These are phyloP conservation scores for Fistularia tabacaria DNA, from an alignment of 2,797 vertebrate genomes.

Conservation along the genomic window DNA sequence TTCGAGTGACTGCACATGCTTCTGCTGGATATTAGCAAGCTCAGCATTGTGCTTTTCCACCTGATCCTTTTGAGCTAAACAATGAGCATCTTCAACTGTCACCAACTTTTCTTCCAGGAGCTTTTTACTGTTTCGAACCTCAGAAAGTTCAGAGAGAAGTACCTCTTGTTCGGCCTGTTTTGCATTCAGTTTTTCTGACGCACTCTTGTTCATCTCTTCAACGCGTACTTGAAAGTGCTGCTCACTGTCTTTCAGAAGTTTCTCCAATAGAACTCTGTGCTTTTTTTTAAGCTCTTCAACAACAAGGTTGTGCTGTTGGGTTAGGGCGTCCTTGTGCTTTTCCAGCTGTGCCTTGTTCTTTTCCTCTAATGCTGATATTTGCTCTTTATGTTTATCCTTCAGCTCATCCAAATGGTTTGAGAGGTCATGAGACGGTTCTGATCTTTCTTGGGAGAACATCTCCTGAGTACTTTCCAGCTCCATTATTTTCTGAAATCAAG, in stretches of 20 bases:
- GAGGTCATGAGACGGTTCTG: conserved; percentile 69
- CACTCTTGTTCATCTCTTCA: conserved; percentile 91
- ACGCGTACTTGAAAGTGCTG: conserved; percentile 81
- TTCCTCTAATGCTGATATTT: conserved; percentile 76
- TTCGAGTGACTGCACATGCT: conserved; percentile 75
- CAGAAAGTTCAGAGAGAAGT: conserved; percentile 81
- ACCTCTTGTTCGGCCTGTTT: conserved; percentile 88
- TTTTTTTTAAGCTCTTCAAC: conserved; percentile 77
- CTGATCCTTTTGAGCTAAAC: conserved; percentile 75
- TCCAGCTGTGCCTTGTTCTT: conserved; percentile 80
- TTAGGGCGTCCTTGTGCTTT: conserved; percentile 70
- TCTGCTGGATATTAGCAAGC: conserved; percentile 72
- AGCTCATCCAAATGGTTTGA: conserved; percentile 76
- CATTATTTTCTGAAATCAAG: conserved; percentile 84
- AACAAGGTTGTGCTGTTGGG: conserved; percentile 70
- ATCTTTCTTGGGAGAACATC: conserved; percentile 74
- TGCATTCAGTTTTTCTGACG: conserved; percentile 84
- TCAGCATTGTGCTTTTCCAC: conserved; percentile 72
- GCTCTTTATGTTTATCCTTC: conserved; percentile 76
- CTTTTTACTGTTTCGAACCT: conserved; percentile 73
- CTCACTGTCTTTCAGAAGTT: conserved; percentile 84
- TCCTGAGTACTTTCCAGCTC: conserved; percentile 87
- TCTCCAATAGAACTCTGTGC: conserved; percentile 73
- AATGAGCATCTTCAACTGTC: conserved; percentile 55
- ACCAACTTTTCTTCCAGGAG: conserved; percentile 79